Evolutionary conservation across 1,140 invertebrate species (phyloP).

Genomic region (Drosophila littoralis): DNA sequence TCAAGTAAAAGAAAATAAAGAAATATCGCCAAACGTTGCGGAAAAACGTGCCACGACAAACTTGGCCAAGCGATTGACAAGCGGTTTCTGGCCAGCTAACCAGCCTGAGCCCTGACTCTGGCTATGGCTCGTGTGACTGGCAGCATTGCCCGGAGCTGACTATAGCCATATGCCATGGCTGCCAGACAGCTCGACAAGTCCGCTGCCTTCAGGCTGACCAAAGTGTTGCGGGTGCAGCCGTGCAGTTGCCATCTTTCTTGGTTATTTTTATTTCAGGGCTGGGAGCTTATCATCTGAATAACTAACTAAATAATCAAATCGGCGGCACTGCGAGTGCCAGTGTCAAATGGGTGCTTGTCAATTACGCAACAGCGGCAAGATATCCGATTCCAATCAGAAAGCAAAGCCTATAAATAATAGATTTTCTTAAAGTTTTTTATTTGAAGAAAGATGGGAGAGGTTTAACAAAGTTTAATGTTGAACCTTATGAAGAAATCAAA

Average conservation of each 20-base stretch:
- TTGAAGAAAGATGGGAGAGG: not conserved
- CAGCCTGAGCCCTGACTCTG: slow-evolving; percentile 1
- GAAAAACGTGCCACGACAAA: slow-evolving; percentile 61
- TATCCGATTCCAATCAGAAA: not conserved
- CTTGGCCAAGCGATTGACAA: slow-evolving; percentile 70
- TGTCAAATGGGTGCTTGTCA: slow-evolving; percentile 11
- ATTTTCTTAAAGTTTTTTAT: not conserved
- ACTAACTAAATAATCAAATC: slow-evolving; percentile 16
- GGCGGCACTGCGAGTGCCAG: not conserved
- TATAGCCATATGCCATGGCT: slow-evolving; percentile 25
- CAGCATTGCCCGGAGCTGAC: slow-evolving; percentile 30
- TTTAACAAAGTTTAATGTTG: too few species aligned
- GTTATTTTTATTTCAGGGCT: slow-evolving; percentile 12
- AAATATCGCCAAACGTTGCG: slow-evolving; percentile 50
- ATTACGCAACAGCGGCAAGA: slow-evolving; percentile 4
- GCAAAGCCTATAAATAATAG: not conserved
- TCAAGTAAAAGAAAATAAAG: slow-evolving; percentile 34
- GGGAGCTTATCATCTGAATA: slow-evolving; percentile 12
- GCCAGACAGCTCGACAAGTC: slow-evolving; percentile 36
- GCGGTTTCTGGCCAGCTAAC: slow-evolving; percentile 50
- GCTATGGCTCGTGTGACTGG: slow-evolving; percentile 24
- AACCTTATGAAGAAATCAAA: not conserved
- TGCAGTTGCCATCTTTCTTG: slow-evolving; percentile 20
- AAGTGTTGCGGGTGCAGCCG: slow-evolving; percentile 33
- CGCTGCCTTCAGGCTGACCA: slow-evolving; percentile 8